These are phyloP conservation scores for Pachydiplax longipennis DNA, from an alignment of 2,888 invertebrate species.

Conservation along the genomic window DNA sequence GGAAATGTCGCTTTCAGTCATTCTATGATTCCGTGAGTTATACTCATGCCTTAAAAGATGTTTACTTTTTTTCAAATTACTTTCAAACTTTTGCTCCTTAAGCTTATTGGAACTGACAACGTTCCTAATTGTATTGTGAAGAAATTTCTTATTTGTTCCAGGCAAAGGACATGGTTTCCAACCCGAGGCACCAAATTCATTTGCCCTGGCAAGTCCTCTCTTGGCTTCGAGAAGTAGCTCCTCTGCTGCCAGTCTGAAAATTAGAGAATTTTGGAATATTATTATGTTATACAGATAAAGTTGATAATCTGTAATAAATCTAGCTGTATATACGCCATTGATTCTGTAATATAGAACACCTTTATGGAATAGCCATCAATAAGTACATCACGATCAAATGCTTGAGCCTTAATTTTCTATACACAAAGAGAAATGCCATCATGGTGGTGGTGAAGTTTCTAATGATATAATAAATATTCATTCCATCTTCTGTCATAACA, in stretches of 20 bases:
- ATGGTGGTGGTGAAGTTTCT: too few species aligned
- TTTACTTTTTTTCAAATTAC: not conserved
- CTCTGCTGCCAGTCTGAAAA: constrained; percentile 65
- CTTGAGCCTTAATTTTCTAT: too few species aligned
- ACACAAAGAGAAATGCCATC: too few species aligned
- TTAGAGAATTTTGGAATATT: not conserved
- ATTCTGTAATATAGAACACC: too few species aligned
- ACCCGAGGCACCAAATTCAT: constrained; percentile 67
- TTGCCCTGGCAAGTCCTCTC: constrained; percentile 67
- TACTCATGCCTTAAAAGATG: not conserved
- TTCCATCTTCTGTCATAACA: too few species aligned
- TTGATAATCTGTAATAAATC: too few species aligned
- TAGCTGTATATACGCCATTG: too few species aligned
- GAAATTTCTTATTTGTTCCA: constrained; percentile 62
- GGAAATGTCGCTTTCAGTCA: not conserved
- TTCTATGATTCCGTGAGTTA: not conserved
- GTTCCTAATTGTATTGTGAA: constrained; percentile 27
- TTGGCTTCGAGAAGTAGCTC: constrained; percentile 69
- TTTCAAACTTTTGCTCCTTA: not conserved
- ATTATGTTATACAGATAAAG: too few species aligned
- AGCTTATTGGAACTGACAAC: constrained; percentile 12
- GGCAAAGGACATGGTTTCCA: constrained; percentile 65
- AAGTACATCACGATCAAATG: too few species aligned
- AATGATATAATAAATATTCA: too few species aligned
- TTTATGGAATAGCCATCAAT: too few species aligned